Conservation (phyloP, 2,113 vertebrate species). For the Perca flavescens region DNA sequence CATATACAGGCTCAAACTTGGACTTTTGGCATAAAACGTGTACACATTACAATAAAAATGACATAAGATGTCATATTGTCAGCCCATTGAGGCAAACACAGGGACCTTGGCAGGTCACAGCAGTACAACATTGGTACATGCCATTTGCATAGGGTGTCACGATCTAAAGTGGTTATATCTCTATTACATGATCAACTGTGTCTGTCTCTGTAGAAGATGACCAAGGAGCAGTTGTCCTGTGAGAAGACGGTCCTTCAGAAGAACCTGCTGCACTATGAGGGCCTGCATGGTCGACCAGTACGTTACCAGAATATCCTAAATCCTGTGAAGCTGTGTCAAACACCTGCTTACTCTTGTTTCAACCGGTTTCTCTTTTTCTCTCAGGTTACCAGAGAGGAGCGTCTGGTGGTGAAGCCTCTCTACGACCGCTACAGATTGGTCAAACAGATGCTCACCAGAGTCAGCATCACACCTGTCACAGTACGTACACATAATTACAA, state of each 20-base stretch:
- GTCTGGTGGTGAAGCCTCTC: slow-evolving; percentile 94
- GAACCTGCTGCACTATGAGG: slow-evolving; percentile 97
- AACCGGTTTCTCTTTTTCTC: neutral
- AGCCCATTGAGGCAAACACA: neutral
- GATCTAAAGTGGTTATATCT: neutral
- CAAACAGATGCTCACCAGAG: slow-evolving; percentile 98
- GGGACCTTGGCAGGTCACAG: neutral
- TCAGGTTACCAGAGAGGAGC: slow-evolving; percentile 95
- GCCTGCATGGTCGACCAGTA: slow-evolving; percentile 95
- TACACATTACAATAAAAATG: neutral
- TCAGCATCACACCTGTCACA: slow-evolving; percentile 93
- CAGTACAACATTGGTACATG: neutral
- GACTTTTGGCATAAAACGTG: neutral
- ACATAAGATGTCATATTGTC: neutral
- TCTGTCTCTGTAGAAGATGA: slow-evolving; percentile 89
- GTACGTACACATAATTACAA: slow-evolving; percentile 81
- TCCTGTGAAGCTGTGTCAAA: neutral
- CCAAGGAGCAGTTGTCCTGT: slow-evolving; percentile 94
- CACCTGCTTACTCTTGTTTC: neutral
- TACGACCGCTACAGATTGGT: slow-evolving; percentile 97
- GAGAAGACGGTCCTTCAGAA: slow-evolving; percentile 97
- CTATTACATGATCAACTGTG: neutral
- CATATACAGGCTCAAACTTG: neutral
- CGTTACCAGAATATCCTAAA: slow-evolving; percentile 22
- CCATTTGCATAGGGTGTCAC: neutral